These are phyloP conservation scores for Seriola rivoliana DNA, from an alignment of 2,113 vertebrate genomes.

Conservation along the genomic window DNA sequence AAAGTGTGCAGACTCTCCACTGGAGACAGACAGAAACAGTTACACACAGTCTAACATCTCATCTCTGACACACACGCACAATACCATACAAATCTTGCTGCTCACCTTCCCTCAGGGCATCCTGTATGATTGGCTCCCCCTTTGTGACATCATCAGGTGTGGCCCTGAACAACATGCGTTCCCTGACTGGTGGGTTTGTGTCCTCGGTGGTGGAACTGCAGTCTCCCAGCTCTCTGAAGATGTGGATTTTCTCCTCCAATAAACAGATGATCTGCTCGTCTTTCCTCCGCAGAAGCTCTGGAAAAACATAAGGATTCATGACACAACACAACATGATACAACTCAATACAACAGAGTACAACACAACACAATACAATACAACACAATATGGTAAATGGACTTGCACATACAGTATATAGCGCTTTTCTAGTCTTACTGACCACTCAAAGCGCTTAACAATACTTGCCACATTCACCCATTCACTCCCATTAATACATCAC, in stretches of 20 bases:
- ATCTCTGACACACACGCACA: not conserved
- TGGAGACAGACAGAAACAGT: slow-evolving; percentile 57
- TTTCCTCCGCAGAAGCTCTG: slow-evolving; percentile 91
- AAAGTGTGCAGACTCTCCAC: slow-evolving; percentile 90
- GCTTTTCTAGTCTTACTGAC: no score
- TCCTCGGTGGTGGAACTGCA: slow-evolving; percentile 82
- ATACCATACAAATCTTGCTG: not conserved
- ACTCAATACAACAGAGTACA: no score
- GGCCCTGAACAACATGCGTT: slow-evolving; percentile 88
- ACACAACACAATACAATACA: no score
- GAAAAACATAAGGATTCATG: not conserved
- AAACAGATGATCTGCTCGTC: slow-evolving; percentile 91
- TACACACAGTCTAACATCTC: not conserved
- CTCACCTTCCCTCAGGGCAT: slow-evolving; percentile 90
- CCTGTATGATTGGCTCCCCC: slow-evolving; percentile 90
- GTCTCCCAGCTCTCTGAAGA: slow-evolving; percentile 90
- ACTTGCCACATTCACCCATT: no score
- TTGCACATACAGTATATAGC: no score
- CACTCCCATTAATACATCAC: no score
- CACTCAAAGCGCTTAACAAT: no score
- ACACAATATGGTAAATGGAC: no score
- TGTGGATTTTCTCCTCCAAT: slow-evolving; percentile 91
- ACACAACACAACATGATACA: not conserved
- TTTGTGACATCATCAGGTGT: slow-evolving; percentile 88
- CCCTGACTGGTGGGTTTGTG: slow-evolving; percentile 55